Conservation (phyloP, 64 coral and sea anemone genomes). For the Pocillopora verrucosa region DNA sequence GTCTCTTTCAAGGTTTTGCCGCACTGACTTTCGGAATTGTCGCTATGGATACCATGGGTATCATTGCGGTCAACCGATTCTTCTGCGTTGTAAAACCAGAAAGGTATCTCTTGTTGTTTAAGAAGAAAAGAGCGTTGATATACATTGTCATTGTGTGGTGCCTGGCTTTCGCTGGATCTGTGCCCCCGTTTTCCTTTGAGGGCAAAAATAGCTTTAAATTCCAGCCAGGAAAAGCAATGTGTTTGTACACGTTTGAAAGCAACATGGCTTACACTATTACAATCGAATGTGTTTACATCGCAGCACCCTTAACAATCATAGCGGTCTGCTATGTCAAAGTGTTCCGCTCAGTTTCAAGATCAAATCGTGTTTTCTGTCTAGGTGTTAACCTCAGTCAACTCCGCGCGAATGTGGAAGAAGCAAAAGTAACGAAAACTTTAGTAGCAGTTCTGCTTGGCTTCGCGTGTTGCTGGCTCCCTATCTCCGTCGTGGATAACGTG, state of each 20-base stretch:
- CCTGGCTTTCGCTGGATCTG: conserved; percentile 1
- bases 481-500: conserved; percentile 36
- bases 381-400: not conserved
- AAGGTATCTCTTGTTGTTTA: conserved; percentile 44
- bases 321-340: conserved; percentile 37
- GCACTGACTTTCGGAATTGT: conserved; percentile 12
- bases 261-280: conserved; percentile 46
- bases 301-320: conserved; percentile 41
- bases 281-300: conserved; percentile 46
- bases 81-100: conserved; percentile 66
- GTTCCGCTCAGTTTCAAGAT: conserved; percentile 17
- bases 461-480: conserved; percentile 60
- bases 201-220: conserved; percentile 27
- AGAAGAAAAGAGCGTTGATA: conserved; percentile 14
- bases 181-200: conserved; percentile 34
- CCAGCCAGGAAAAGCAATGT: conserved; percentile 61
- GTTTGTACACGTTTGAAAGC: conserved; percentile 48
- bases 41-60: conserved; percentile 1
- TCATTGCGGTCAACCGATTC: conserved; percentile 63
- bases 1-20: conserved; percentile 37
- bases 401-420: conserved; percentile 51
- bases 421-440: conserved; percentile 53
- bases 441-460: conserved; percentile 52
- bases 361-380: conserved; percentile 23
- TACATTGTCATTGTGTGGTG: conserved; percentile 53